phyloP scores from a whole-genome alignment of 2,888 invertebrate species.

The Rhopalosiphum nymphaeae region DNA sequence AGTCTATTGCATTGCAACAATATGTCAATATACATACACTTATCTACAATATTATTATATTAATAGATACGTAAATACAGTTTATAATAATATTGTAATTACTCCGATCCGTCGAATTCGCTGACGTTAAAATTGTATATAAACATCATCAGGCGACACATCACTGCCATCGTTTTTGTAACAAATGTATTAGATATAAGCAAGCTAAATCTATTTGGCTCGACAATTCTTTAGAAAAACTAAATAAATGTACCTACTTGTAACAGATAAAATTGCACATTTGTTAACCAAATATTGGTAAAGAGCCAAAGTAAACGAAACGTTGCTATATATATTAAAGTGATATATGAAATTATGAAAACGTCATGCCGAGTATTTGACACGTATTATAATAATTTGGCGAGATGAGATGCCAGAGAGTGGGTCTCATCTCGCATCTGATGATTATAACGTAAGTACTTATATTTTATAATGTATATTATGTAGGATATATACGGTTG shows the following conservation, averaged over 20 bases:
- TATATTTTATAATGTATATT: not conserved
- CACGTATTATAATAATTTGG: conserved; percentile 16
- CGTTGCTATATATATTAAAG: not conserved
- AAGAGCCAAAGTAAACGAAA: not conserved
- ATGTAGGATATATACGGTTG: not conserved
- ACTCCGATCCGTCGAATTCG: not conserved
- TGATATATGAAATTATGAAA: not conserved
- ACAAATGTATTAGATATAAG: not conserved
- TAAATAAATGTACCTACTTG: not conserved
- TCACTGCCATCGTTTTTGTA: not conserved
- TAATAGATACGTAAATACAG: not conserved
- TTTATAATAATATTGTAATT: not conserved
- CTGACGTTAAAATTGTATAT: not conserved
- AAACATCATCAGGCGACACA: not conserved
- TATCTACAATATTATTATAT: not conserved
- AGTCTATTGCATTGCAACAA: not conserved
- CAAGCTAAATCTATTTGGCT: not conserved
- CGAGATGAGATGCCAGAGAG: conserved; percentile 3
- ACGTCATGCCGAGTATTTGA: not conserved
- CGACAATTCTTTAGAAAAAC: not conserved
- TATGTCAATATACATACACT: not conserved
- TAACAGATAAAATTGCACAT: not conserved
- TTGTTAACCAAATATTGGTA: not conserved
- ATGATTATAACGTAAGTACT: not conserved
- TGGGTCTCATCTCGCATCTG: not conserved